Evolutionary conservation across 2,888 invertebrate species (phyloP).

Genomic region (Cryptophagus acutangulus): DNA sequence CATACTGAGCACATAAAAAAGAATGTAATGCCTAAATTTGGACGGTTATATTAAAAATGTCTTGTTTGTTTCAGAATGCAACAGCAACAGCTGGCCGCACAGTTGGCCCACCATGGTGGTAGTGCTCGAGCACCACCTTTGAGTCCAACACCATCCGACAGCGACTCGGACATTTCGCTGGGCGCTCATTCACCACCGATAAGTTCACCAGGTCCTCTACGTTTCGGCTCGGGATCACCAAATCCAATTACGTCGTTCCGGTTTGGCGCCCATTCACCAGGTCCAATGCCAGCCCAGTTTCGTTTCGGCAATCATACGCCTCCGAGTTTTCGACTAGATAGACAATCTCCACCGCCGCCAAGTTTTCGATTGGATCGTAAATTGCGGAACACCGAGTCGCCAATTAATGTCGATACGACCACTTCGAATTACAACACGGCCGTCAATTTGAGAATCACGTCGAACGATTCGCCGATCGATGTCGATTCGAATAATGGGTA

Average conservation of each 20-base stretch:
- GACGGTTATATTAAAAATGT: too few relatives aligned
- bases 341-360: slow-evolving; percentile 32
- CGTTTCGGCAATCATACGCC: slow-evolving; percentile 43
- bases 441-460: slow-evolving; percentile 32
- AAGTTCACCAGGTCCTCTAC: slow-evolving; percentile 42
- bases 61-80: slow-evolving; percentile 43
- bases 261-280: slow-evolving; percentile 48
- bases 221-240: slow-evolving; percentile 39
- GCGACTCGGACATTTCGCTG: slow-evolving; percentile 49
- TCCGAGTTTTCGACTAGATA: slow-evolving; percentile 34
- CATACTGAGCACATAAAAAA: too few relatives aligned
- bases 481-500: slow-evolving; percentile 36
- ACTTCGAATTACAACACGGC: slow-evolving; percentile 30
- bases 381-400: slow-evolving; percentile 35
- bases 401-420: slow-evolving; percentile 33
- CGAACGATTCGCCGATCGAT: slow-evolving; percentile 39
- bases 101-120: slow-evolving; percentile 43
- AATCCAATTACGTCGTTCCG: slow-evolving; percentile 44
- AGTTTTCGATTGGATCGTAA: slow-evolving; percentile 36
- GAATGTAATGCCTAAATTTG: too few relatives aligned
- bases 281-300: slow-evolving; percentile 48
- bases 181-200: slow-evolving; percentile 46
- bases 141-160: slow-evolving; percentile 47
- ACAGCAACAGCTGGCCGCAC: slow-evolving; percentile 46
- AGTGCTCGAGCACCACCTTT: slow-evolving; percentile 38